Evolutionary conservation across 2,888 invertebrate genomes (phyloP), one percentile per base, ranked within the genome.

Genomic region (Amphiduros pacificus): DNA sequence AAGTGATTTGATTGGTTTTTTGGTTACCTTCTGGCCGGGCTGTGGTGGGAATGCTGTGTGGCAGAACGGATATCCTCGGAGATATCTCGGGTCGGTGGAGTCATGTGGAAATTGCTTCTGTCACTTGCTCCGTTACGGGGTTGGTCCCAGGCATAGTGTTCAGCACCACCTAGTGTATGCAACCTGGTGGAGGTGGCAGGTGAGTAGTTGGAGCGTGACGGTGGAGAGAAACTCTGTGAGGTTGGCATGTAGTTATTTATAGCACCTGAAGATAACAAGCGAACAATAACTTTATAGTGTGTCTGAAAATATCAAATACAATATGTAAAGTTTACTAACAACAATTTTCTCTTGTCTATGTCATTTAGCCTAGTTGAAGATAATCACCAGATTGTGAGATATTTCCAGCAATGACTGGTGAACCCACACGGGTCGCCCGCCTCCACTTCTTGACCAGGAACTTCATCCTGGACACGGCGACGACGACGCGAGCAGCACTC

Each of bases 401-500:
- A 14, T 27, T 32, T 5, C 63, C 61, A 6, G 54, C 55, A 9
- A 61, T 55, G n/a, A 51, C 57, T 5, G 61, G 53, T 1, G 65
- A 53, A 17, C 65, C 67, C 5, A 58, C 61, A 6, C 64, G 40
- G 3, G 62, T 52, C 2, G 66, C 63, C 32, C 62, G 53, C 28
- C 52, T 60, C 71, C 71, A 71, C 36, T 68, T 71, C 32, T 40
- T 56, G n/a, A 67, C 70, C 17, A 71, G 61, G 40, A 63, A 67
- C 44, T 44, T 59, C 53, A 70, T 32, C 57, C 71, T 64, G 4
- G 67, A 62, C 6, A 63, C 49, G 22, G 67, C 67, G 2, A 67
- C 64, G 41, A 67, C 59, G 14, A 61, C 67, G 20, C 62, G 27
- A 40, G 55, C 67, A 2, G 63, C 65, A 31, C 65, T 67, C 14